Evolutionary conservation across 2,797 vertebrate species (phyloP), one percentile per base, ranked within the genome.

Genomic region (Hippocampus kuda): DNA sequence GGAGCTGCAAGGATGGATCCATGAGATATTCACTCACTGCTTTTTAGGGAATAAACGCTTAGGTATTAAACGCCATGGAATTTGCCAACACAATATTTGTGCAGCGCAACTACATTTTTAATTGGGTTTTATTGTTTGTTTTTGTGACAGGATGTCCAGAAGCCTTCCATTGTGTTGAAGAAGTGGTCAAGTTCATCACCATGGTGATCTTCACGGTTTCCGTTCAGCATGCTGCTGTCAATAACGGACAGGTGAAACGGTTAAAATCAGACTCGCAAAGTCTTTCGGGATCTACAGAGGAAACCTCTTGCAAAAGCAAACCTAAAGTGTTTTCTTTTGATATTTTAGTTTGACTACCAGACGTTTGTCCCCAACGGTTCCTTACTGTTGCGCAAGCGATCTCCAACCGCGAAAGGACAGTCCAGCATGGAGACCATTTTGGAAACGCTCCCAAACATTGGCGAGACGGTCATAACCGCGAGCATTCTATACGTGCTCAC

Each of bases 331-430:
- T 0, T 10, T 22, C 60, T 18, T 74, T 15, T 67, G 16, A 70
- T 56, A 0, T 46, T 77, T 42, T 38, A 93, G 91, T 92, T 83
- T 62, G 91, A 93, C 80, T 92, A 87, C 80, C 68, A 73, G 6
- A 69, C 79, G 72, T 92, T 90, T 88, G 64, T 83, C 70, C 90
- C 91, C n/a, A 94, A 92, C 66, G 66, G 75, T 1, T 76, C 90
- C 0, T 73, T 84, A 22, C 69, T 90, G 59, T 85, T 93, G 83
- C 81, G 66, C 68, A 86, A 84, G 56, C 84, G 89, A 38, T 91
- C 92, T 65, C 92, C 90, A 1, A 79, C 77, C 60, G 76, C 66
- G 6, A 94, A 93, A 76, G 90, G 90, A 1, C 73, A 81, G 6
- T 79, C 89, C 1, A 91, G 78, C 41, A 78, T 85, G 75, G 38